A percentile compares a stretch with the other conserved stretches of the same genome.
Evolutionary conservation across 1,140 invertebrate species (phyloP).

Genomic region (Apocrypta bakeri): DNA sequence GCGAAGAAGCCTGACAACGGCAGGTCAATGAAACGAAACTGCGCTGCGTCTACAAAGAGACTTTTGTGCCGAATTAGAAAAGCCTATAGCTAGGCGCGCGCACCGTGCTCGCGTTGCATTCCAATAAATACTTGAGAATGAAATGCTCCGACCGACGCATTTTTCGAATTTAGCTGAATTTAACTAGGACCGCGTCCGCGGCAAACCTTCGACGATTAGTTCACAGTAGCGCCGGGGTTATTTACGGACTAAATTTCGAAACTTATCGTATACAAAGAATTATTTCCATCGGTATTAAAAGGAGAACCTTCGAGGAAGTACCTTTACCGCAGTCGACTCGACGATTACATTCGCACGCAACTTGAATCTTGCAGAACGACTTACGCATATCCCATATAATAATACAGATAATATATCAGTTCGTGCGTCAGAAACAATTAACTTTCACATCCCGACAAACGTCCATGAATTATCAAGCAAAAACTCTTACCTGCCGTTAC

Average conservation of each 20-base stretch:
- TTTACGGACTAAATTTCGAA: no score
- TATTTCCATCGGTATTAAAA: no score
- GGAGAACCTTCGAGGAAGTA: no score
- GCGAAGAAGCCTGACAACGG: constrained; percentile 1
- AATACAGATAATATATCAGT: background rate
- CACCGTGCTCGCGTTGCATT: no score
- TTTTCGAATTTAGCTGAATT: constrained; percentile 7
- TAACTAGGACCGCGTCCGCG: no score
- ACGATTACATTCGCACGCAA: no score
- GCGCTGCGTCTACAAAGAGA: background rate
- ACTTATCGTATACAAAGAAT: no score
- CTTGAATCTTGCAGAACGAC: background rate
- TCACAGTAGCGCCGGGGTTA: no score
- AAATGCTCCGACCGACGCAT: background rate
- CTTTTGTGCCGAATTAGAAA: background rate
- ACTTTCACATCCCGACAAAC: constrained; percentile 1
- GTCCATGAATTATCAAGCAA: background rate
- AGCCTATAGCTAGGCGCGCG: background rate
- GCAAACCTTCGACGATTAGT: no score
- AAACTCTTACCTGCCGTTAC: no score
- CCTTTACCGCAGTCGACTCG: no score
- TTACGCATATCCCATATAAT: background rate
- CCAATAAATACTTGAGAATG: background rate
- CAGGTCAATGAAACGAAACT: constrained; percentile 28
- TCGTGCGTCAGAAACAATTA: background rate